Evolutionary conservation across 1,140 invertebrate genomes (phyloP).

Genomic region (Leptonema lineaticorne): DNA sequence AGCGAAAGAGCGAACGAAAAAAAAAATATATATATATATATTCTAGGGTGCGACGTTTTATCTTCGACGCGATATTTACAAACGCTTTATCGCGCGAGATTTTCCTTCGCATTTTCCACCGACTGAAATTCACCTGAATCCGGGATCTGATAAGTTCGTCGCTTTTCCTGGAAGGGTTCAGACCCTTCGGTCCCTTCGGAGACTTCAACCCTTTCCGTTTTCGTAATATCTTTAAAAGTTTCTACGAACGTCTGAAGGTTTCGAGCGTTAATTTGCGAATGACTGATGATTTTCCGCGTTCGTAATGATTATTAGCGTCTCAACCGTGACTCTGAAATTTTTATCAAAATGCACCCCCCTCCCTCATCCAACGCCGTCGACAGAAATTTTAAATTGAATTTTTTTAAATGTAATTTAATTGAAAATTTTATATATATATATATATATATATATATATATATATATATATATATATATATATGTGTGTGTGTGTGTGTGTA

Average conservation of each 20-base stretch:
- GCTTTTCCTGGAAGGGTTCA: constrained; percentile 21
- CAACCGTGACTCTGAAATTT: background rate
- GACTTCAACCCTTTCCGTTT: constrained; percentile 37
- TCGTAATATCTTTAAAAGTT: constrained; percentile 43
- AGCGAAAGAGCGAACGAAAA: too few relatives aligned
- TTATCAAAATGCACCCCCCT: too few relatives aligned
- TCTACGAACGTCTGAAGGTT: constrained; percentile 21
- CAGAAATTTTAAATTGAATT: background rate
- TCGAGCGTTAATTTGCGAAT: constrained; percentile 32
- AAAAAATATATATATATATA: too few relatives aligned
- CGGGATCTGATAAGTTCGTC: constrained; percentile 8
- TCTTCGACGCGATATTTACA: background rate
- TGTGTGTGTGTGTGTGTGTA: background rate
- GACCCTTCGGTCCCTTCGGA: constrained; percentile 36
- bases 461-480: background rate
- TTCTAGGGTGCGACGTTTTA: too few relatives aligned
- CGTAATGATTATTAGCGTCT: constrained; percentile 26
- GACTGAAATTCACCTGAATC: constrained; percentile 18
- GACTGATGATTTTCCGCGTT: constrained; percentile 35
- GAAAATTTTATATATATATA: background rate
- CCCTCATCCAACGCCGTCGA: background rate
- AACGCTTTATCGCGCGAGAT: background rate
- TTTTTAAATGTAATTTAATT: too few relatives aligned
- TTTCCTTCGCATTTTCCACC: constrained; percentile 9
- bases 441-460: background rate